These are phyloP conservation scores for Columba guinea DNA, from an alignment of 2,797 vertebrate species.

Conservation along the genomic window DNA sequence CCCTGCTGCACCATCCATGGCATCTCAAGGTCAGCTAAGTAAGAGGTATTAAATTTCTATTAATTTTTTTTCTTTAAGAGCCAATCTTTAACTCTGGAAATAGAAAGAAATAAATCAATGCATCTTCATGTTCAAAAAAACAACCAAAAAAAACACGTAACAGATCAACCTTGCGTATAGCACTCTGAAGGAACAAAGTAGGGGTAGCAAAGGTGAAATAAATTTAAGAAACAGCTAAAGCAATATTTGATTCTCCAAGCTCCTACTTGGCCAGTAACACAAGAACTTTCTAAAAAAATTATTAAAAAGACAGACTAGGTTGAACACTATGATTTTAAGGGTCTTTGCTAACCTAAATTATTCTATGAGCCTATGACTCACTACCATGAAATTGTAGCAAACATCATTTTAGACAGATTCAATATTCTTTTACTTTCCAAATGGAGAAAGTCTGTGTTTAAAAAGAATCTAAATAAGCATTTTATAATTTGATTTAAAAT, in stretches of 20 bases:
- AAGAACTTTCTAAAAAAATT: background rate
- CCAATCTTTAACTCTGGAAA: background rate
- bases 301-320: background rate
- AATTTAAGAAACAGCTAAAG: background rate
- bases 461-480: background rate
- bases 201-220: background rate
- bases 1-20: rapidly evolving
- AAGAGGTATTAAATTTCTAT: background rate
- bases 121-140: background rate
- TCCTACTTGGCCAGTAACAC: background rate
- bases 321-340: background rate
- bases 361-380: background rate
- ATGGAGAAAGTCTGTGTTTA: background rate
- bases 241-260: background rate
- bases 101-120: background rate
- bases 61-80: background rate
- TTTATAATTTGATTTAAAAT: background rate
- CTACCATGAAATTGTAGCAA: background rate
- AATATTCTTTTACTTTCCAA: background rate
- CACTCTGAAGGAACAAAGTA: background rate
- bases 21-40: background rate
- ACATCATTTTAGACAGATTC: background rate
- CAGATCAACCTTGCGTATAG: background rate
- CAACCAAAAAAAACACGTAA: background rate
- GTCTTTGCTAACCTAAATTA: background rate